Base-by-base conservation (phyloP, 1,140 invertebrate genomes). In the Drosophila arizonae region DNA sequence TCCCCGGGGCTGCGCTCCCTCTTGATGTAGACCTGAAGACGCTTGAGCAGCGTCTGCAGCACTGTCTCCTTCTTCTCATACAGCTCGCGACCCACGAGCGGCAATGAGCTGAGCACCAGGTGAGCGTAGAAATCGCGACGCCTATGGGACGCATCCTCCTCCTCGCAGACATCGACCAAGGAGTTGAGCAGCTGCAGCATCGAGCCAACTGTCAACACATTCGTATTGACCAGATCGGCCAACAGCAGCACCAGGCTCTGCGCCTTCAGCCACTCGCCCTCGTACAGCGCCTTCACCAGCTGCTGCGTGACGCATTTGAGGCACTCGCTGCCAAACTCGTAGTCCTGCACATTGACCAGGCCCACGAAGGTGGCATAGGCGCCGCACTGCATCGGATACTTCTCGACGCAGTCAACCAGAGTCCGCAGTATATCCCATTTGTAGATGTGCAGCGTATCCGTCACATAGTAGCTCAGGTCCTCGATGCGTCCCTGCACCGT, bases 331-430 rank as follows among this genome's bases (percentile, higher is more conserved):
- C 98, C 98, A 93, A 99, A 99, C 91, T 97, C 98, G 86, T 97
- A 99, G 92, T 99, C 98, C 87, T 97, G 97, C 0, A 97, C 97
- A 93, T 99, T 99, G 0, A 99, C 91, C 26, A 99, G 93, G 3
- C 98, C 98, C 71, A 99, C 97, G 5, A 99, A 92, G 0, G 98
- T 99, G 3, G 98, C 97, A 90, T 99, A 99, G 68, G 99, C 98
- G 0, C 97, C 97, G 90, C 97, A 96, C 93, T 99, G 99, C 91
- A 99, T 98, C 6, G 98, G 98, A 94, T 98, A 96, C 72, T 95
- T 95, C 39, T 97, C 95, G 26, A 98, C 97, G 93, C 97, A 99
- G 80, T 98, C 96, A 11, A 96, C 96, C 0, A 99, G 92, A 74
- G 98, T 97, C 68, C 96, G 94, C 4, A 99, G 92, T 48, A 99